phyloP scores from a whole-genome alignment of 2,888 invertebrate genomes.

The Salticus scenicus region DNA sequence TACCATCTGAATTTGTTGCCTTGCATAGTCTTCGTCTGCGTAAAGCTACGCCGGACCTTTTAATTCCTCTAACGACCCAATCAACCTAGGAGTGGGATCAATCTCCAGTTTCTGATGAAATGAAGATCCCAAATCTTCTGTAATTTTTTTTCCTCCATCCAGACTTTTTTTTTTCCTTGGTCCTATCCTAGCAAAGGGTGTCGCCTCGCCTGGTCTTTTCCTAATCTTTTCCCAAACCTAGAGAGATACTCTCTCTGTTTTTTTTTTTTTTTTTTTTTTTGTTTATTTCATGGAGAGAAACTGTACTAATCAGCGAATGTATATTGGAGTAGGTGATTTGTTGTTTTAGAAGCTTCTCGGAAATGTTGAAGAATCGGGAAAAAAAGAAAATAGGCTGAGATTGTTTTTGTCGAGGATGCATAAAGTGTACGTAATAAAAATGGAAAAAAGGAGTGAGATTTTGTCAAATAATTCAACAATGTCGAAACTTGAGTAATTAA shows the following conservation, averaged over 20 bases:
- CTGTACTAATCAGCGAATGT: conserved; percentile 16
- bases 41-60: conserved; percentile 30
- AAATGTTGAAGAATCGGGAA: neutral
- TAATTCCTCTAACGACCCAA: conserved; percentile 67
- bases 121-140: conserved; percentile 52
- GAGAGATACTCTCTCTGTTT: conserved; percentile 26
- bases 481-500: too few relatives aligned
- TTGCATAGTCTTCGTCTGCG: neutral
- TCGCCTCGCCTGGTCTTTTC: conserved; percentile 23
- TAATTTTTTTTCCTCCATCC: neutral
- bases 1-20: conserved; percentile 9
- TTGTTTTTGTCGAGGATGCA: neutral
- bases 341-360: conserved; percentile 8
- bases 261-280: conserved; percentile 20
- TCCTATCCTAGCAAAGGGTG: conserved; percentile 7
- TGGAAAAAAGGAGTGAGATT: too few relatives aligned
- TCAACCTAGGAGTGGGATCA: conserved; percentile 50
- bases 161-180: neutral
- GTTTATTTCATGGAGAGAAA: neutral
- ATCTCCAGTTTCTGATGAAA: conserved; percentile 63
- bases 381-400: neutral
- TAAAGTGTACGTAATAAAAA: too few relatives aligned
- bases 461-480: too few relatives aligned
- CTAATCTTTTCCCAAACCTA: conserved; percentile 65
- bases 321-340: neutral